Percentiles rank a stretch among this genome's conserved stretches.
phyloP scores from a whole-genome alignment of 2,888 invertebrate species.

The Sarcophaga subvicina region DNA sequence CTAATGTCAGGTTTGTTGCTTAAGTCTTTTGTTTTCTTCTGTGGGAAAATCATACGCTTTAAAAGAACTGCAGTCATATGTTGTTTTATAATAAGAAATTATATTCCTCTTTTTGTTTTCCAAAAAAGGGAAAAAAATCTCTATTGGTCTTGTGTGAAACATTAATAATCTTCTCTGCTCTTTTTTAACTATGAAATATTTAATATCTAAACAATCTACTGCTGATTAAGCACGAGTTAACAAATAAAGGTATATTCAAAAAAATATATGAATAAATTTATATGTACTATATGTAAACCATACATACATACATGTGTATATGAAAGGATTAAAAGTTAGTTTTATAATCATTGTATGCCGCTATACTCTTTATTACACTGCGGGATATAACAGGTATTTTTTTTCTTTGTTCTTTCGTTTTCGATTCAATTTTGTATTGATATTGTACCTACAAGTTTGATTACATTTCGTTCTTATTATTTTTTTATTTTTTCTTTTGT shows the following conservation, averaged over 20 bases:
- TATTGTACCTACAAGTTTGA: slow-evolving; percentile 53
- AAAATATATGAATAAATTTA: neutral
- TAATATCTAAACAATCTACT: slow-evolving; percentile 48
- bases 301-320: neutral
- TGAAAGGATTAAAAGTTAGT: slow-evolving; percentile 43
- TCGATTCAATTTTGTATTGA: slow-evolving; percentile 16
- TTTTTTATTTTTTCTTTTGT: neutral
- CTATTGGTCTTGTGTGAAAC: slow-evolving; percentile 33
- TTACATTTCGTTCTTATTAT: slow-evolving; percentile 24
- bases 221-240: slow-evolving; percentile 65
- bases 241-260: slow-evolving; percentile 8
- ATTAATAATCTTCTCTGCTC: slow-evolving; percentile 17
- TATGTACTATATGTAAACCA: neutral
- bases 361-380: slow-evolving; percentile 58
- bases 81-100: slow-evolving; percentile 13
- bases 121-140: slow-evolving; percentile 28
- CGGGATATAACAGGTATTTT: slow-evolving; percentile 62
- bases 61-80: slow-evolving; percentile 18
- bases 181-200: slow-evolving; percentile 11
- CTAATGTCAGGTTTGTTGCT: slow-evolving; percentile 43
- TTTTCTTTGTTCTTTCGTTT: slow-evolving; percentile 4
- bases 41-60: slow-evolving; percentile 33
- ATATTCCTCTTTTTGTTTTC: neutral
- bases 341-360: slow-evolving; percentile 44
- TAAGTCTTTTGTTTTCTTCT: slow-evolving; percentile 55